phyloP scores from a whole-genome alignment of 2,888 invertebrate species.

The Chaetogeoica ovagalla region DNA sequence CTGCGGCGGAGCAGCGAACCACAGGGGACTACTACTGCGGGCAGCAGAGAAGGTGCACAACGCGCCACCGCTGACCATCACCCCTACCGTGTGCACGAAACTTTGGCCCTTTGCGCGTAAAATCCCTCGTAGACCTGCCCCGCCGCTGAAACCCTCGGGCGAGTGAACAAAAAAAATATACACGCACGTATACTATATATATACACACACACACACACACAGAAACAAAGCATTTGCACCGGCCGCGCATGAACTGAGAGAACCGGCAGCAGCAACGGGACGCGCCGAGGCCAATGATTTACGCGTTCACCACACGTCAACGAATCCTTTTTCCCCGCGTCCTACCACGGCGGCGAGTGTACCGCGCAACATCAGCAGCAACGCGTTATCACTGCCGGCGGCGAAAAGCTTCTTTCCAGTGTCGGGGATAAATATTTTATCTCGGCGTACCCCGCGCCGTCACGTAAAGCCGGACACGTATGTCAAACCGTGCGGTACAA shows the following conservation, averaged over 20 bases:
- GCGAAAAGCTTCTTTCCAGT: conserved; percentile 27
- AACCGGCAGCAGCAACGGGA: not conserved
- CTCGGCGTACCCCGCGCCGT: conserved; percentile 13
- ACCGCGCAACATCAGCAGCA: not conserved
- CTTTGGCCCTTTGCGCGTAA: conserved; percentile 39
- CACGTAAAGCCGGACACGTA: conserved; percentile 44
- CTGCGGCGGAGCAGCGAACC: not conserved
- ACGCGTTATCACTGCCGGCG: conserved; percentile 24
- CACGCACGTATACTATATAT: not conserved
- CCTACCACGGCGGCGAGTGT: no score
- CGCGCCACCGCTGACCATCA: not conserved
- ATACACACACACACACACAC: not conserved
- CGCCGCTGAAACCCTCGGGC: not conserved
- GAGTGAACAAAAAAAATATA: not conserved
- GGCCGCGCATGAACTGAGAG: not conserved
- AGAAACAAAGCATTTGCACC: conserved; percentile 32
- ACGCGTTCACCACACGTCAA: conserved; percentile 38
- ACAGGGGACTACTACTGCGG: not conserved
- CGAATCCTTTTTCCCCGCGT: not conserved
- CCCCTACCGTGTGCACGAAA: not conserved
- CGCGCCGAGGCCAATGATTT: conserved; percentile 44
- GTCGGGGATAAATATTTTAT: conserved; percentile 29
- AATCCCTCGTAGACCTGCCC: not conserved
- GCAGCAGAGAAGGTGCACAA: not conserved
- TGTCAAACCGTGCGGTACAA: conserved; percentile 25